phyloP scores from a whole-genome alignment of 2,797 vertebrate genomes.

The Miichthys miiuy region DNA sequence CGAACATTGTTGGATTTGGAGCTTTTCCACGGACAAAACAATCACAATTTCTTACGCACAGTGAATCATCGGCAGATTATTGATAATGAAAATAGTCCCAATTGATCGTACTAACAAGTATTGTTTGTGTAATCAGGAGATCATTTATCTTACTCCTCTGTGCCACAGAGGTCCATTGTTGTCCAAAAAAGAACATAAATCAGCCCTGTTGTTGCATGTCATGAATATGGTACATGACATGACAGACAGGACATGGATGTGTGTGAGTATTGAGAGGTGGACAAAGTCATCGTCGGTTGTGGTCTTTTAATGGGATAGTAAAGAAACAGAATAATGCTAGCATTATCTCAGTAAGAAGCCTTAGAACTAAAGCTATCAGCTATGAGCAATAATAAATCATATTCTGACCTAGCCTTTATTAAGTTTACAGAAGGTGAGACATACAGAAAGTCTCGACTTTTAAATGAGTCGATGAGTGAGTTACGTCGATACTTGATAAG shows the following conservation, averaged over 20 bases:
- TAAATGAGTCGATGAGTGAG: background rate
- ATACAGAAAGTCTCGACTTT: background rate
- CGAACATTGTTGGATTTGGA: too few relatives aligned
- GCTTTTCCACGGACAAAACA: background rate
- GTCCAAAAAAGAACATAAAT: background rate
- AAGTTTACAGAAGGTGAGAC: constrained; percentile 37
- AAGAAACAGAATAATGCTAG: background rate
- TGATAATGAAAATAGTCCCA: background rate
- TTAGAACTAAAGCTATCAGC: background rate
- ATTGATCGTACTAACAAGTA: background rate
- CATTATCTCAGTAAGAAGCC: background rate
- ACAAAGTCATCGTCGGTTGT: background rate
- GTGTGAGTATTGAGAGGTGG: background rate
- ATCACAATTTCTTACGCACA: too few relatives aligned
- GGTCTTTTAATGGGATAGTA: background rate
- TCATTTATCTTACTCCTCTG: too few relatives aligned
- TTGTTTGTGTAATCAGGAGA: too few relatives aligned
- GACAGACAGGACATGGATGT: background rate
- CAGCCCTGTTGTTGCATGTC: background rate
- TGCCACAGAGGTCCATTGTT: too few relatives aligned
- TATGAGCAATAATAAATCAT: background rate
- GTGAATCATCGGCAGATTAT: too few relatives aligned
- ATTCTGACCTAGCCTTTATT: background rate
- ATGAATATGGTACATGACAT: too few relatives aligned
- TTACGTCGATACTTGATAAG: constrained; percentile 30